A percentile compares a stretch with the other conserved stretches of the same genome.
These are phyloP conservation scores for Nezara viridula DNA, from an alignment of 2,888 invertebrate species.

Conservation along the genomic window DNA sequence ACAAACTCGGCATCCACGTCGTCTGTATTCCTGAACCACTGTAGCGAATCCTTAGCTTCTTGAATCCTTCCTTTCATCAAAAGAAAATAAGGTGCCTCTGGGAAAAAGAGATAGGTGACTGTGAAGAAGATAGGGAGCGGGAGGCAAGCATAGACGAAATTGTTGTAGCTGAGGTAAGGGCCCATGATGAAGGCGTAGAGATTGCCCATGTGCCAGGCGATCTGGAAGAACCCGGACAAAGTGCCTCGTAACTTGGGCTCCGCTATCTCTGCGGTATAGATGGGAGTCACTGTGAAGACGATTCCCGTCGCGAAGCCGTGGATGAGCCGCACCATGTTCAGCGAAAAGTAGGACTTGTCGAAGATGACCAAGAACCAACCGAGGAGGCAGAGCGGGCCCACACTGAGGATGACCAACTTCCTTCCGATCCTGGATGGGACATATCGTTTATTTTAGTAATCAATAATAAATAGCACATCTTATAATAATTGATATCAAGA, in stretches of 20 bases:
- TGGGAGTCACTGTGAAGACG: constrained; percentile 65
- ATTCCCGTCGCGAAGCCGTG: constrained; percentile 66
- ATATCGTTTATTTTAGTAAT: background rate
- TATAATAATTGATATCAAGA: background rate
- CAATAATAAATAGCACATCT: background rate
- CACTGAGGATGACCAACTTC: constrained; percentile 60
- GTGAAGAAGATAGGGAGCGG: constrained; percentile 60
- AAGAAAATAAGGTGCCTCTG: constrained; percentile 63
- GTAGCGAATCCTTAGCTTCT: constrained; percentile 57
- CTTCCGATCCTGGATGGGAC: constrained; percentile 61
- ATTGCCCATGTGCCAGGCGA: constrained; percentile 65
- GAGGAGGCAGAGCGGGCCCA: constrained; percentile 64
- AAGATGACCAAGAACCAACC: constrained; percentile 66
- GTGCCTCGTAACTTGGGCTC: constrained; percentile 66
- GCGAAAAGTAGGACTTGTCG: constrained; percentile 70
- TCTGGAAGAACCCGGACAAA: constrained; percentile 66
- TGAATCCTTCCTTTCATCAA: constrained; percentile 60
- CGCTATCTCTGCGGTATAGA: constrained; percentile 66
- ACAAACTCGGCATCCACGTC: constrained; percentile 67
- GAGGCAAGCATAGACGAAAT: constrained; percentile 68
- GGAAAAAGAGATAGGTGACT: constrained; percentile 57
- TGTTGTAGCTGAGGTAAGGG: constrained; percentile 68
- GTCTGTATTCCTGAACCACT: constrained; percentile 67
- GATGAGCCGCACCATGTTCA: constrained; percentile 66
- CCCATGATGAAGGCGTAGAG: constrained; percentile 65